These are phyloP conservation scores for Tetramorium parvispinum DNA, from an alignment of 1,140 invertebrate species.

Conservation along the genomic window DNA sequence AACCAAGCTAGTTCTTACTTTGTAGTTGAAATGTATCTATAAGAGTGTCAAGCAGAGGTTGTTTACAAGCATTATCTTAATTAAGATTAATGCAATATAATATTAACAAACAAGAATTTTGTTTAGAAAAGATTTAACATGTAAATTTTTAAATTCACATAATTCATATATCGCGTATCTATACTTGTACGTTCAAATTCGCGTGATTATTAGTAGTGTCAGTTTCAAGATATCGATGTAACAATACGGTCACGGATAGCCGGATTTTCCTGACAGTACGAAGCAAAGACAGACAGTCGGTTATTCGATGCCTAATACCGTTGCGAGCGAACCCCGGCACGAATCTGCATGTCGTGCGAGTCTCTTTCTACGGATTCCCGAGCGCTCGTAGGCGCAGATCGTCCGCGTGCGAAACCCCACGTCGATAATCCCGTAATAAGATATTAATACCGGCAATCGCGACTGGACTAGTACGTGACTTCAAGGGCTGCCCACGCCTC, in stretches of 20 bases:
- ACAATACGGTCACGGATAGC: background rate
- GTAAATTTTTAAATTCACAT: background rate
- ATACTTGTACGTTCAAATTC: background rate
- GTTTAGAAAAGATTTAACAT: background rate
- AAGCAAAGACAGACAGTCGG: background rate
- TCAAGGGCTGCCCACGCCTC: conserved; percentile 51
- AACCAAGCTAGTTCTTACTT: background rate
- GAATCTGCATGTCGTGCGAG: conserved; percentile 40
- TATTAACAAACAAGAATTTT: background rate
- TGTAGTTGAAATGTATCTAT: background rate
- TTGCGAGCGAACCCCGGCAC: background rate
- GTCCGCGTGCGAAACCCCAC: conserved; percentile 46
- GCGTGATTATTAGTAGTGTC: background rate
- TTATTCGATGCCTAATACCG: conserved; percentile 28
- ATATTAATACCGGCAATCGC: conserved; percentile 66
- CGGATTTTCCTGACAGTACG: conserved; percentile 14
- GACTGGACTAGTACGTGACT: conserved; percentile 63
- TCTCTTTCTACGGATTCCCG: conserved; percentile 54
- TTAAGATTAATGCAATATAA: conserved; percentile 1
- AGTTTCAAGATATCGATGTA: conserved; percentile 7
- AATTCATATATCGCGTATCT: background rate
- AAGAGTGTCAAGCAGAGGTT: background rate
- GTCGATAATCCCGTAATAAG: conserved; percentile 71
- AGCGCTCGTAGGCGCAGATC: background rate
- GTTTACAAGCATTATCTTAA: background rate